A percentile compares a stretch with the other conserved stretches of the same genome.
phyloP scores from a whole-genome alignment of 2,113 vertebrate species.

The Ariopsis seemanni region DNA sequence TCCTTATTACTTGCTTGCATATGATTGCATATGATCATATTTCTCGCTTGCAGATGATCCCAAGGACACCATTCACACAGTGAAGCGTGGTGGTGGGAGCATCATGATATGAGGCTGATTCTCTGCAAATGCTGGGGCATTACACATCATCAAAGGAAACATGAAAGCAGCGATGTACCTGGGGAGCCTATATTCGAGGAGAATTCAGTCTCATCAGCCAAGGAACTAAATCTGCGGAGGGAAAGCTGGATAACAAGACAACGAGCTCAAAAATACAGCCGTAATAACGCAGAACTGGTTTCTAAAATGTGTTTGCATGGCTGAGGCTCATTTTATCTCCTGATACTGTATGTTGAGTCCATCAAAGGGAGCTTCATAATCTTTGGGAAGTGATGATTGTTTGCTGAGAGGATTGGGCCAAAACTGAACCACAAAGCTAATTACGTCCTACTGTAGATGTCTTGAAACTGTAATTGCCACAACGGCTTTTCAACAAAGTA shows the following conservation, averaged over 20 bases:
- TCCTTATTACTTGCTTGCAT: no score
- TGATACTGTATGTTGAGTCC: background rate
- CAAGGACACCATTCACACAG: background rate
- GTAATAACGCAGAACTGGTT: background rate
- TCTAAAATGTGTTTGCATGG: background rate
- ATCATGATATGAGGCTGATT: no score
- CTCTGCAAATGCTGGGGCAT: no score
- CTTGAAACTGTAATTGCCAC: no score
- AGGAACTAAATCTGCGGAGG: background rate
- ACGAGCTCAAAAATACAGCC: background rate
- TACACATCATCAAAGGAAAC: no score
- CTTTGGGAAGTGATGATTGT: background rate
- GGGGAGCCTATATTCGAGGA: background rate
- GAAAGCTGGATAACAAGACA: background rate
- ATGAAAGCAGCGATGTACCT: background rate
- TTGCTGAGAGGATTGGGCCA: background rate
- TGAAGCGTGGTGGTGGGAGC: no score
- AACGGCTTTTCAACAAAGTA: no score
- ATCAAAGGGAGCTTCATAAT: background rate
- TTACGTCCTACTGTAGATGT: no score
- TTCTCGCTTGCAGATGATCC: background rate
- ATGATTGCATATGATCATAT: no score
- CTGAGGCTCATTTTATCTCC: background rate
- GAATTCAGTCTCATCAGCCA: background rate
- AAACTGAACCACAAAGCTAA: background rate